Conservation (phyloP, 2,113 vertebrate species). For the Coptodon rendalli region DNA sequence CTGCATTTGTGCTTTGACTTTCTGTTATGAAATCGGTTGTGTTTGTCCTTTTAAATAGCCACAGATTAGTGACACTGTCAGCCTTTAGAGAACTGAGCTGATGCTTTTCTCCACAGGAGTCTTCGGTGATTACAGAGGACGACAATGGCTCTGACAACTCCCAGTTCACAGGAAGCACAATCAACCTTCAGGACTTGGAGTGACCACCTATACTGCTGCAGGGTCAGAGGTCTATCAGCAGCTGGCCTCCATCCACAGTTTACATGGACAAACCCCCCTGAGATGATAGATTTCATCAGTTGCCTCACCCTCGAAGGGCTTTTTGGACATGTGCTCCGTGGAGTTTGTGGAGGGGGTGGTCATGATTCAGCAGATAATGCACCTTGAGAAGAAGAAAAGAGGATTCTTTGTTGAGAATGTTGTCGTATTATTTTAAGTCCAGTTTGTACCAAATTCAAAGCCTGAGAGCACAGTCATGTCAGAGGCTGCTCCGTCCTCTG, state of each 20-base stretch:
- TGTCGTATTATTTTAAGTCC: not conserved
- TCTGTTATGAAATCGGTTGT: not conserved
- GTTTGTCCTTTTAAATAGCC: not conserved
- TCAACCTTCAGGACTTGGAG: slow-evolving; percentile 91
- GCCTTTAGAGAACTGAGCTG: not conserved
- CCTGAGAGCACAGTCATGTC: not conserved
- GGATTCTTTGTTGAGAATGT: not conserved
- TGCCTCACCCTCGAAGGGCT: not conserved
- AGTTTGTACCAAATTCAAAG: slow-evolving; percentile 37
- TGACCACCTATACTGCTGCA: slow-evolving; percentile 45
- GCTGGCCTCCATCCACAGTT: not conserved
- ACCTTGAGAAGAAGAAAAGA: slow-evolving; percentile 41
- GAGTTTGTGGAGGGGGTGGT: not conserved
- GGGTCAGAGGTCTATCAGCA: not conserved
- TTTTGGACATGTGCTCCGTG: not conserved
- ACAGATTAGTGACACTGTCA: not conserved
- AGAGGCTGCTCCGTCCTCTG: not conserved
- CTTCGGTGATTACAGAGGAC: slow-evolving; percentile 80
- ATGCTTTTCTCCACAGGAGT: slow-evolving; percentile 71
- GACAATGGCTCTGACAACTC: slow-evolving; percentile 80
- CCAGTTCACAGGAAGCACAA: slow-evolving; percentile 90
- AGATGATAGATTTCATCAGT: not conserved
- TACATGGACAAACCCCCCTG: not conserved
- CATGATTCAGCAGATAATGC: slow-evolving; percentile 15
- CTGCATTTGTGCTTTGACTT: not conserved